phyloP scores from a whole-genome alignment of 2,113 vertebrate species.

The Phylloscopus whistleri region DNA sequence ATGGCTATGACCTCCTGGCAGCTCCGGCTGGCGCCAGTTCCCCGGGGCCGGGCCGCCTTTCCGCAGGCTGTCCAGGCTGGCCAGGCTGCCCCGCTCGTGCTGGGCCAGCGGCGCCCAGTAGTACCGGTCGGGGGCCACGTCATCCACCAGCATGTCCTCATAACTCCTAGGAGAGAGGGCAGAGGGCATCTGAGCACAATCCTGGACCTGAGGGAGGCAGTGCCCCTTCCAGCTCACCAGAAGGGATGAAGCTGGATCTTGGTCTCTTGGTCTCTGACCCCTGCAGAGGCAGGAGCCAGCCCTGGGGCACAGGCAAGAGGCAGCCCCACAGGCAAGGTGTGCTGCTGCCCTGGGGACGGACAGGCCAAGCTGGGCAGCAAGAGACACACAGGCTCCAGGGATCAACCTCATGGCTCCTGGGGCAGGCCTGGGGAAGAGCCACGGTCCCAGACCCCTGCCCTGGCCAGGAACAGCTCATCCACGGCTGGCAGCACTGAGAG shows the following conservation, averaged over 20 bases:
- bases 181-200: accelerated
- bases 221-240: not conserved
- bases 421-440: not conserved
- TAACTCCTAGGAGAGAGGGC: constrained; percentile 77
- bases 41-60: constrained; percentile 76
- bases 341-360: not conserved
- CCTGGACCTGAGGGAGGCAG: accelerated
- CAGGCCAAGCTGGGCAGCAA: accelerated
- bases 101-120: constrained; percentile 91
- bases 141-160: constrained; percentile 89
- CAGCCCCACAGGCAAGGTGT: not conserved
- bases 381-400: not conserved
- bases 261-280: not conserved
- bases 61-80: constrained; percentile 90
- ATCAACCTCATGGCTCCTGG: accelerated
- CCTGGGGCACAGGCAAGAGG: not conserved
- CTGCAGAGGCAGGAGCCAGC: accelerated
- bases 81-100: constrained; percentile 90
- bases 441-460: not conserved
- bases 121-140: constrained; percentile 85
- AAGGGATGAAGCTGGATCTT: not conserved
- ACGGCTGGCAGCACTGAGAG: not conserved
- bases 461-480: not conserved
- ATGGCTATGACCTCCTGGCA: constrained; percentile 96
- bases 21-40: constrained; percentile 89